These are phyloP conservation scores for Habropoda laboriosa DNA, from an alignment of 1,140 invertebrate species.

Conservation along the genomic window DNA sequence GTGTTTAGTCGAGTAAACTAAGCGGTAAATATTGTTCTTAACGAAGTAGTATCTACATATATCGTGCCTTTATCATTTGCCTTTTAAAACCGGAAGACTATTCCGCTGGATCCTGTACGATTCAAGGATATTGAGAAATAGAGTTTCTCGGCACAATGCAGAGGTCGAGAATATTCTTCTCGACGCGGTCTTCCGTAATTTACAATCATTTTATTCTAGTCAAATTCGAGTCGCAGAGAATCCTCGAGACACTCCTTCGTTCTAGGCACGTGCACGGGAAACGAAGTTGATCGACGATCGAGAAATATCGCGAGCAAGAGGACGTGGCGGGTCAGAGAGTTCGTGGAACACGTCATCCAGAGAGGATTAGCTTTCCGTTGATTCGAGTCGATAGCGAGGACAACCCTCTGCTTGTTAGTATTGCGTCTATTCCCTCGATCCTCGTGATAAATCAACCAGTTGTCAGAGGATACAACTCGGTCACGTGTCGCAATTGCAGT, in stretches of 20 bases:
- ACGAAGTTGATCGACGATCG: slow-evolving; percentile 27
- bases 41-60: too few relatives aligned
- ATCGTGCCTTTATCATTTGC: too few relatives aligned
- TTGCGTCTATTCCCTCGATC: neutral
- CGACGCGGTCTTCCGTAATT: neutral
- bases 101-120: too few relatives aligned
- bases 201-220: neutral
- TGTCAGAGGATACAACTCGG: neutral
- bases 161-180: too few relatives aligned
- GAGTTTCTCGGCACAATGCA: too few relatives aligned
- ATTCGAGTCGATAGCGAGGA: neutral
- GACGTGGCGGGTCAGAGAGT: slow-evolving; percentile 36
- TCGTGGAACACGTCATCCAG: slow-evolving; percentile 9
- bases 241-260: neutral
- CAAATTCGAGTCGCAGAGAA: slow-evolving; percentile 5
- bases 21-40: too few relatives aligned
- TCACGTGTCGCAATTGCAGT: neutral
- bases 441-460: neutral
- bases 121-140: too few relatives aligned
- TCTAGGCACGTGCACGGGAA: slow-evolving; percentile 1
- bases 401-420: neutral
- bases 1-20: too few relatives aligned
- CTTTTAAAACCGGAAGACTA: too few relatives aligned
- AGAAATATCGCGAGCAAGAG: neutral
- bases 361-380: slow-evolving; percentile 9